Conservation (phyloP, 2,113 vertebrate species). For the Chlamydotis undulata region DNA sequence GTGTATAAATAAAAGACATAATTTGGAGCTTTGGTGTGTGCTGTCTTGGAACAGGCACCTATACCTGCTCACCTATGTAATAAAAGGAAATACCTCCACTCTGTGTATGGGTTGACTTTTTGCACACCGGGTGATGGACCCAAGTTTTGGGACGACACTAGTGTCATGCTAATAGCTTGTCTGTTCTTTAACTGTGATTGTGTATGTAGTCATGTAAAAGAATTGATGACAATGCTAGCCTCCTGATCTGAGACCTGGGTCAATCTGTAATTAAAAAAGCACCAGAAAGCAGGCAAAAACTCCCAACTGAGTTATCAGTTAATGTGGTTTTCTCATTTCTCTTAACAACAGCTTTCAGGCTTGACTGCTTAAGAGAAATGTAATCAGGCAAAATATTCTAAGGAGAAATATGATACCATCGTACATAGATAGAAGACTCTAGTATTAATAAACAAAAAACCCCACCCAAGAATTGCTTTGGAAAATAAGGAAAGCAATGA, state of each 20-base stretch:
- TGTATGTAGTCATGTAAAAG: not conserved
- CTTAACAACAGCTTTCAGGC: not conserved
- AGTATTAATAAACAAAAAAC: not conserved
- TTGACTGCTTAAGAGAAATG: not conserved
- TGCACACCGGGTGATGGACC: too few relatives aligned
- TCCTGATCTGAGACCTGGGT: not conserved
- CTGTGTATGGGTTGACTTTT: too few relatives aligned
- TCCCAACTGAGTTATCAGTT: not conserved
- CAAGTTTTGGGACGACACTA: not conserved
- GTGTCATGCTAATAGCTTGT: not conserved
- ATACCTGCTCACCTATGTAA: too few relatives aligned
- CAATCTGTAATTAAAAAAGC: not conserved
- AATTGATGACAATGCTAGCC: not conserved
- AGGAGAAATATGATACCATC: not conserved
- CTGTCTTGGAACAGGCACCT: too few relatives aligned
- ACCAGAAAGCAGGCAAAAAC: not conserved
- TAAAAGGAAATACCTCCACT: too few relatives aligned
- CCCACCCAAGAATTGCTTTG: not conserved
- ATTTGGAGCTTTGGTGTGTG: too few relatives aligned
- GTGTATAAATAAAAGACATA: too few relatives aligned
- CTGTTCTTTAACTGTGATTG: not conserved
- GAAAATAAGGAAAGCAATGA: not conserved
- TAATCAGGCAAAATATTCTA: not conserved
- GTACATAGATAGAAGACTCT: not conserved
- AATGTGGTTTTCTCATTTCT: not conserved